A percentile compares a stretch with the other conserved stretches of the same genome.
These are phyloP conservation scores for Agrochola litura DNA, from an alignment of 2,888 invertebrate species.

Conservation along the genomic window DNA sequence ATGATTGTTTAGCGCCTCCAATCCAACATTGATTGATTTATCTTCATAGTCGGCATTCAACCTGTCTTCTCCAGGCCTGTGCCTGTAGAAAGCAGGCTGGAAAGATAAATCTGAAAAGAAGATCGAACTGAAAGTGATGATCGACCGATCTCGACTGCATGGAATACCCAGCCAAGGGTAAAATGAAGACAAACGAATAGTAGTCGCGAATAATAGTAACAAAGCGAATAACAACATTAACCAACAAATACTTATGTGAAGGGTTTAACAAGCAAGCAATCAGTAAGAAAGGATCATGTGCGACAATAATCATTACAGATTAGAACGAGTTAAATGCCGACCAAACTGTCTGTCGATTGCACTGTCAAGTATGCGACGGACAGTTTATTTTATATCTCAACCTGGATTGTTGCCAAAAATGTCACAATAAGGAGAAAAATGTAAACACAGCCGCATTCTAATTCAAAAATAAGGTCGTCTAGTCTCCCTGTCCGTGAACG, in stretches of 20 bases:
- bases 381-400: constrained; percentile 82
- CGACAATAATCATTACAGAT: constrained; percentile 48
- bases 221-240: constrained; percentile 8
- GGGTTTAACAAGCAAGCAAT: constrained; percentile 34
- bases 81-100: neutral
- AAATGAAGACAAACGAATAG: neutral
- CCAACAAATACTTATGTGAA: constrained; percentile 28
- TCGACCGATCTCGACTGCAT: neutral
- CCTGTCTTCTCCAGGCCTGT: neutral
- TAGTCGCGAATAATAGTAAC: neutral
- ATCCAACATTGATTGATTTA: constrained; percentile 8
- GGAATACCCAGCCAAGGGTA: neutral
- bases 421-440: constrained; percentile 88
- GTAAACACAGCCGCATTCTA: constrained; percentile 89
- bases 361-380: constrained; percentile 74
- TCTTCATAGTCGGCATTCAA: neutral
- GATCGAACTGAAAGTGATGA: neutral
- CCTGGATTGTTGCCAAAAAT: constrained; percentile 86
- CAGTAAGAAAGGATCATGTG: constrained; percentile 43
- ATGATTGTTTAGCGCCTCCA: neutral
- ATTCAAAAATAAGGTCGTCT: constrained; percentile 87
- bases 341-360: constrained; percentile 58
- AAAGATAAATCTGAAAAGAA: neutral
- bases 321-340: constrained; percentile 52
- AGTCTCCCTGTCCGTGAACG: constrained; percentile 78